phyloP scores from a whole-genome alignment of 2,113 vertebrate genomes.

The Lepisosteus osseus region DNA sequence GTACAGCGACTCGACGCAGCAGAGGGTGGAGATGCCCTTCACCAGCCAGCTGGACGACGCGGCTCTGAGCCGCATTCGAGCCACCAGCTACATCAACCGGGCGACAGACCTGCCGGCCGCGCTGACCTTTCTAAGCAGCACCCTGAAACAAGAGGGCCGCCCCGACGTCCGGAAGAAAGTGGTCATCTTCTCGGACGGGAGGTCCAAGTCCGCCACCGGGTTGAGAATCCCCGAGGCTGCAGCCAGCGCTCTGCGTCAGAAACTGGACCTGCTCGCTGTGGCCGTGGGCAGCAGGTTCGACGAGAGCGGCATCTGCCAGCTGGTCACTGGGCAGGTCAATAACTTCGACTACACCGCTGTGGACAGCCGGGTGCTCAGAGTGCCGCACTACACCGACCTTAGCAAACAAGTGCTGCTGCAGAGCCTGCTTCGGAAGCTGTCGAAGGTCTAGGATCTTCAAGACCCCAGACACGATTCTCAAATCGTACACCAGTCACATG shows the following conservation, averaged over 20 bases:
- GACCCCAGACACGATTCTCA: background rate
- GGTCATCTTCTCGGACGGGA: constrained; percentile 35
- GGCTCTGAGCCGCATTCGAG: background rate
- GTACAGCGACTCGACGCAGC: constrained; percentile 31
- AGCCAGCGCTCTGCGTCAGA: constrained; percentile 9
- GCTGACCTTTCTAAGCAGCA: constrained; percentile 23
- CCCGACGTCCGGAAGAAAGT: constrained; percentile 25
- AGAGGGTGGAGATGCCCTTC: constrained; percentile 31
- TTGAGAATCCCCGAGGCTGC: constrained; percentile 21
- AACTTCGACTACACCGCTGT: constrained; percentile 26
- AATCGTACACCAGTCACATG: too few species aligned
- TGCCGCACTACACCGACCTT: constrained; percentile 28
- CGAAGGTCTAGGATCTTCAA: constrained; percentile 8
- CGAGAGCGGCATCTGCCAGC: constrained; percentile 33
- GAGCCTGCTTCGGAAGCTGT: constrained; percentile 30
- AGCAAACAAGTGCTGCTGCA: constrained; percentile 24
- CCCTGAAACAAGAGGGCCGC: constrained; percentile 14
- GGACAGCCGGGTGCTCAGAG: constrained; percentile 27
- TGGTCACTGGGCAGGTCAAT: constrained; percentile 29
- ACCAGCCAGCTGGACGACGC: constrained; percentile 13
- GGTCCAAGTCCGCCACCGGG: constrained; percentile 20
- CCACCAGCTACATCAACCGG: constrained; percentile 24
- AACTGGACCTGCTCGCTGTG: constrained; percentile 23
- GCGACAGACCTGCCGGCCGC: constrained; percentile 34
- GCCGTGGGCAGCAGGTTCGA: constrained; percentile 28